A percentile compares a stretch with the other conserved stretches of the same genome.
Conservation (phyloP, 2,888 invertebrate genomes). For the Cylloceria caligata region DNA sequence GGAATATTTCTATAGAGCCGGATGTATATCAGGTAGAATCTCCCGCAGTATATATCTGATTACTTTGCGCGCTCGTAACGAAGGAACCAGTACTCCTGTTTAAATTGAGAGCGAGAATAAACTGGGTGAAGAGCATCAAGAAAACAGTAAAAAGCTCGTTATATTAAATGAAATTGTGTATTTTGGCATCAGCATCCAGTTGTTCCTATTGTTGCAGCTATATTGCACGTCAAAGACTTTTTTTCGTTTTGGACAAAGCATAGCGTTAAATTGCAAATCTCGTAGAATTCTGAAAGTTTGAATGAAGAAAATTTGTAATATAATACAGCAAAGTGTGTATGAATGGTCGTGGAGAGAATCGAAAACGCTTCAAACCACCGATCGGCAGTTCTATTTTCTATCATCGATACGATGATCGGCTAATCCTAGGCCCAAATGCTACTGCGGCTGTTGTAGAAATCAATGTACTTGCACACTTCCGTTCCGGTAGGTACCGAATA, state of each 20-base stretch:
- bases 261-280: not conserved
- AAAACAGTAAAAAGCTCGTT: not conserved
- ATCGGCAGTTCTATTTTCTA: not conserved
- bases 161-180: not conserved
- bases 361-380: not conserved
- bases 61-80: too few relatives aligned
- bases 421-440: constrained; percentile 58
- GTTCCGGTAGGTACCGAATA: constrained; percentile 51
- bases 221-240: not conserved
- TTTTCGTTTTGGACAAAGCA: not conserved
- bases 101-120: not conserved
- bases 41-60: not conserved
- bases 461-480: constrained; percentile 43
- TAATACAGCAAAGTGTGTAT: not conserved
- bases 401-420: constrained; percentile 55
- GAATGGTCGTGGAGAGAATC: too few relatives aligned
- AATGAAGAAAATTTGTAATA: not conserved
- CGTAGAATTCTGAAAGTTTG: not conserved
- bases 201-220: not conserved
- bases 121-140: not conserved
- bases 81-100: too few relatives aligned
- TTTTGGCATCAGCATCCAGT: not conserved
- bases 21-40: not conserved
- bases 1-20: not conserved
- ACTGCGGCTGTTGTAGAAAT: constrained; percentile 58